A percentile compares a stretch with the other conserved stretches of the same genome.
Evolutionary conservation across 2,888 invertebrate species (phyloP).

Genomic region (Pristionchus mayeri): DNA sequence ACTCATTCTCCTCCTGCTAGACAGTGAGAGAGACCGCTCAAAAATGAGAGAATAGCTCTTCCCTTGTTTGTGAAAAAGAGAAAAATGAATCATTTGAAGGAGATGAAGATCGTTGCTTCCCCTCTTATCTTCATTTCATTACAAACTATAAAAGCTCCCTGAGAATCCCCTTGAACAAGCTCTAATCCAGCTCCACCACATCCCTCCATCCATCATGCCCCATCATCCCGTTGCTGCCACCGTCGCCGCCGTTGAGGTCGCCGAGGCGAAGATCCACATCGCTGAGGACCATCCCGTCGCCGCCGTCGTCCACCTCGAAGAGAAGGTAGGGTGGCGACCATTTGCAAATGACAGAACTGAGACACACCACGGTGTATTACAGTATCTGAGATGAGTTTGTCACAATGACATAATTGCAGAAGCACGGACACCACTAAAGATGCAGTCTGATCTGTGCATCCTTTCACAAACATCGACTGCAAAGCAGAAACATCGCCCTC

Average conservation of each 20-base stretch:
- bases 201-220: slow-evolving; percentile 24
- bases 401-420: neutral
- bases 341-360: neutral
- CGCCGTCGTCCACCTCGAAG: slow-evolving; percentile 31
- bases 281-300: slow-evolving; percentile 34
- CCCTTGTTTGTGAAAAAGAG: too few relatives aligned
- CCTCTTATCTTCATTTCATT: neutral
- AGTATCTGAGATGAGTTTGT: neutral
- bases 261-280: slow-evolving; percentile 6
- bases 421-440: slow-evolving; percentile 36
- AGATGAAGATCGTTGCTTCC: too few relatives aligned
- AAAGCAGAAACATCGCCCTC: too few relatives aligned
- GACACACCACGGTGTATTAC: neutral
- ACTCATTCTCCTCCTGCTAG: too few relatives aligned
- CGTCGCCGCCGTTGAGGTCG: slow-evolving; percentile 34
- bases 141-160: neutral
- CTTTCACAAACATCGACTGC: too few relatives aligned
- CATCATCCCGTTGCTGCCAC: slow-evolving; percentile 34
- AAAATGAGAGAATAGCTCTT: too few relatives aligned
- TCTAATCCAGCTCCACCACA: neutral
- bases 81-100: too few relatives aligned
- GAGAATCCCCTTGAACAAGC: neutral
- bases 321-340: neutral
- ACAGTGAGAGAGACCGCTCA: too few relatives aligned
- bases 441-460: too few relatives aligned